Conservation (phyloP, 2,888 invertebrate species). For the Metacarcinus magister region DNA sequence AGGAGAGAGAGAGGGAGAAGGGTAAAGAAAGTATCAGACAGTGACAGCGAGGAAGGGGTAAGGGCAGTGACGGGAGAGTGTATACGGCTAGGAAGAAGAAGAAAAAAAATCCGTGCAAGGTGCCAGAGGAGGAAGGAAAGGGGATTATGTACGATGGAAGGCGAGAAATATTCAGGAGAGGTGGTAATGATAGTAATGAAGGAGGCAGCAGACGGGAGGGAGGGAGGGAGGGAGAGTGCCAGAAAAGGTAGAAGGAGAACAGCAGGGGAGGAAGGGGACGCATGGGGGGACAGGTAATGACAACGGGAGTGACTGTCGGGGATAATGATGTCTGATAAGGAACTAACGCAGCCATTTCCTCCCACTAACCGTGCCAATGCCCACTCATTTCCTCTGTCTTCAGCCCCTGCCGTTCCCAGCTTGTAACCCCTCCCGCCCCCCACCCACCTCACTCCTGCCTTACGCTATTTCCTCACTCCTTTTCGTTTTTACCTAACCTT, state of each 20-base stretch:
- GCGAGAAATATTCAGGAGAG: not conserved
- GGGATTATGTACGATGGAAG: not conserved
- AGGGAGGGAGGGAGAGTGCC: not conserved
- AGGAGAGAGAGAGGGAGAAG: not conserved
- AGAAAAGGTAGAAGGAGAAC: not conserved
- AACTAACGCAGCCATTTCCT: conserved; percentile 60
- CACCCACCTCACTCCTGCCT: not conserved
- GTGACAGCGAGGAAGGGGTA: not conserved
- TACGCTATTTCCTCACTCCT: conserved; percentile 33
- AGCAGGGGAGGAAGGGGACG: conserved; percentile 19
- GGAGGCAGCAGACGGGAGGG: not conserved
- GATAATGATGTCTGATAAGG: conserved; percentile 57
- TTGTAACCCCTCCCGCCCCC: not conserved
- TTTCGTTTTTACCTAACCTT: not conserved
- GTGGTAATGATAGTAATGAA: conserved; percentile 6
- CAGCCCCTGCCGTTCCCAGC: not conserved
- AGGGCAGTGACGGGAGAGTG: not conserved
- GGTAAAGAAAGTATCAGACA: not conserved
- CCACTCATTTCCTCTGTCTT: conserved; percentile 15
- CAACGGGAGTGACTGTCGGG: not conserved
- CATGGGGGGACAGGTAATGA: not conserved
- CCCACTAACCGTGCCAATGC: conserved; percentile 51
- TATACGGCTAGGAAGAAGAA: not conserved
- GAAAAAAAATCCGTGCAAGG: not conserved
- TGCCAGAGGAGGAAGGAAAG: not conserved